Evolutionary conservation across 2,888 invertebrate species (phyloP), one percentile per base, ranked within the genome.

Genomic region (Parthenolecanium corni): DNA sequence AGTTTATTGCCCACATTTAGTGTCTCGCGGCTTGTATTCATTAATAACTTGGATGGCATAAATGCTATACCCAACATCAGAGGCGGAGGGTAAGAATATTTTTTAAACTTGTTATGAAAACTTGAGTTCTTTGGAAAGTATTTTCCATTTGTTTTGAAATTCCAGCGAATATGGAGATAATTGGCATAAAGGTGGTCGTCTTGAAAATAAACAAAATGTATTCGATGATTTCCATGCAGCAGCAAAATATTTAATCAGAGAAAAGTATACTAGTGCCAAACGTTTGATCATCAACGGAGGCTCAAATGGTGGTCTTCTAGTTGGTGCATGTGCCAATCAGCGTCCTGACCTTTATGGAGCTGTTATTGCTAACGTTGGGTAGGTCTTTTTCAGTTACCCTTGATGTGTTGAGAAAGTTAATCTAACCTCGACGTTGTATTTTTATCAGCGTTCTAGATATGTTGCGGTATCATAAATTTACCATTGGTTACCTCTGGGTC

Each of bases 381-480:
- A 74, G 75, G 82, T 38, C n/a, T n/a, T n/a, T n/a, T n/a, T n/a
- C n/a, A n/a, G n/a, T n/a, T n/a, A n/a, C n/a, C n/a, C n/a, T n/a
- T n/a, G n/a, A n/a, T n/a, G n/a, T n/a, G n/a, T n/a, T n/a, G n/a
- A n/a, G n/a, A n/a, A n/a, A n/a, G n/a, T n/a, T n/a, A n/a, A n/a
- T n/a, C n/a, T n/a, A n/a, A n/a, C n/a, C n/a, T n/a, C n/a, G n/a
- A n/a, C n/a, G n/a, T n/a, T 40, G 18, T 2, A 31, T 14, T 21
- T 14, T 14, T n/a, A 49, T 31, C 36, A 94, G 94, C 14, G 96
- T 98, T 1, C 78, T 96, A 76, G 98, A 98, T 76, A 93, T 97
- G 95, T 77, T 97, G 66, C 82, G 95, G 63, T 98, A 89, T 78
- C 95, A 97, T 75, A 94, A 94, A 77, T 95, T 97, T 75, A 98